phyloP scores from a whole-genome alignment of 2,888 invertebrate genomes.

The Heliconius cydno region DNA sequence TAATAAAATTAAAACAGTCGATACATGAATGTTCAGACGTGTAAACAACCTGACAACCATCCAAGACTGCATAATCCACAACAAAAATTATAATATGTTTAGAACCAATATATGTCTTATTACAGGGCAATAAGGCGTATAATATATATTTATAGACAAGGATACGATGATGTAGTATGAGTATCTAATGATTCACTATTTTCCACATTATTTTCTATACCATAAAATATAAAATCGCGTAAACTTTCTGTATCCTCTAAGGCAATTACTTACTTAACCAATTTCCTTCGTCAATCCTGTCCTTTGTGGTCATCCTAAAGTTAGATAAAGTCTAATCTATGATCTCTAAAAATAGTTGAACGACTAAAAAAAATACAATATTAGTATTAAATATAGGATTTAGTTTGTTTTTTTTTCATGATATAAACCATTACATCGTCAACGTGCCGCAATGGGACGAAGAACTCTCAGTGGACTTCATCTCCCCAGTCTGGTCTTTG shows the following conservation, averaged over 20 bases:
- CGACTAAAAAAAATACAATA: not conserved
- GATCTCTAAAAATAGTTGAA: conserved; percentile 20
- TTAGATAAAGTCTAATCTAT: conserved; percentile 17
- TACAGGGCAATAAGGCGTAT: conserved; percentile 17
- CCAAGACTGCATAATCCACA: conserved; percentile 4
- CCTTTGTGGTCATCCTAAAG: conserved; percentile 42
- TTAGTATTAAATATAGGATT: not conserved
- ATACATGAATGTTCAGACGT: conserved; percentile 38
- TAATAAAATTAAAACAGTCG: conserved; percentile 9
- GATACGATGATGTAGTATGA: not conserved
- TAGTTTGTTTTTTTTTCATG: no score
- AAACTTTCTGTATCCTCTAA: conserved; percentile 12
- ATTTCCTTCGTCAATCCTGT: conserved; percentile 50
- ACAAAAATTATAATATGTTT: not conserved
- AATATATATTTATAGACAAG: not conserved
- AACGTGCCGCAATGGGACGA: not conserved
- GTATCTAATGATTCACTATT: not conserved
- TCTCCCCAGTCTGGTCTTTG: no score
- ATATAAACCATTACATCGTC: not conserved
- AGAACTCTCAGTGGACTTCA: no score
- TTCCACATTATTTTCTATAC: not conserved
- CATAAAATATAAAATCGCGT: conserved; percentile 27
- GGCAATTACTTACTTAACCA: conserved; percentile 63
- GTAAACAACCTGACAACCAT: conserved; percentile 38
- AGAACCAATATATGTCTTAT: conserved; percentile 25